phyloP scores from a whole-genome alignment of 2,888 invertebrate genomes.

The Philereme vetulata region DNA sequence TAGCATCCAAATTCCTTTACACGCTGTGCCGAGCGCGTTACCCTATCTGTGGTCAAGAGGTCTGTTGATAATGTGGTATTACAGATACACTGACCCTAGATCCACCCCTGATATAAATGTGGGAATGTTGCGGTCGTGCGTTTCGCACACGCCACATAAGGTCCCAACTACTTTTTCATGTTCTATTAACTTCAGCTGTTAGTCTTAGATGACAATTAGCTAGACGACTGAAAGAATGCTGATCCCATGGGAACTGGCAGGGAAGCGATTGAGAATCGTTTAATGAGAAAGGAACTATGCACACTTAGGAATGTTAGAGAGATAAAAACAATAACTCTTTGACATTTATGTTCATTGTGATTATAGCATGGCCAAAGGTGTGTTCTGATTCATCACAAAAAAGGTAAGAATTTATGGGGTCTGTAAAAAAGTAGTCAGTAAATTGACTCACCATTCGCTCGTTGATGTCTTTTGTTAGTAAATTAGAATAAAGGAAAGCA shows the following conservation, averaged over 20 bases:
- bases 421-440: too few species aligned
- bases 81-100: not conserved
- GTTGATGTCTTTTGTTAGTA: constrained; percentile 8
- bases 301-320: not conserved
- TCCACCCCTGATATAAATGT: constrained; percentile 41
- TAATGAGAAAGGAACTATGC: not conserved
- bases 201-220: constrained; percentile 54
- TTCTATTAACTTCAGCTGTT: constrained; percentile 49
- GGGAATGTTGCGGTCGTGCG: constrained; percentile 67
- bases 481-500: constrained; percentile 16
- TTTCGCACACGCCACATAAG: constrained; percentile 72
- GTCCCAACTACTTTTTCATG: constrained; percentile 58
- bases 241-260: constrained; percentile 33
- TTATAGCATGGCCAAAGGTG: too few species aligned
- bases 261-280: constrained; percentile 8
- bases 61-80: too few species aligned
- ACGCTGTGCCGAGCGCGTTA: too few species aligned
- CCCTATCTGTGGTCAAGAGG: too few species aligned
- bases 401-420: too few species aligned
- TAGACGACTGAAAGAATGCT: constrained; percentile 36
- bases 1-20: too few species aligned
- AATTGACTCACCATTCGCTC: not conserved
- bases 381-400: too few species aligned
- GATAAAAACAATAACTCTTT: not conserved
- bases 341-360: too few species aligned